Base-by-base conservation (phyloP, 2,888 invertebrate genomes). In the Clusia tigrina region DNA sequence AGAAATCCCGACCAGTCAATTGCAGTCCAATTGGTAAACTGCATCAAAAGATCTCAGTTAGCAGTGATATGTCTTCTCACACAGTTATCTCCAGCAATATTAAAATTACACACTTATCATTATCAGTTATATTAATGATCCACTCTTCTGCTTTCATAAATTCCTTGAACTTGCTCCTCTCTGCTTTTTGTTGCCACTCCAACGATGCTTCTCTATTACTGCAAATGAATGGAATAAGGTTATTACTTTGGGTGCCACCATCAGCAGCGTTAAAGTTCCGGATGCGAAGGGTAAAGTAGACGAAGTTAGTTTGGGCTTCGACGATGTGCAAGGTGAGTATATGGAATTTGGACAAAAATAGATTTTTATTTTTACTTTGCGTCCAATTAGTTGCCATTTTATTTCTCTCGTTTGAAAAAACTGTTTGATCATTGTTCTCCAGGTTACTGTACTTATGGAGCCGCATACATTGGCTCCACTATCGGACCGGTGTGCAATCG, bases 401-500 rank as follows among this genome's bases (percentile, higher is more conserved):
- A 86, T 69, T 78, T 42, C 5, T 9, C 42, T 42, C 1, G 6
- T 17, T 22, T 2, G 5, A 3, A 1, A 38, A 9, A 9, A 2
- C 1, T 17, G 25, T 17, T 2, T 54, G 32, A 9, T 42, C n/a
- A 42, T 42, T 42, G 1, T 42, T 1, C 38, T 73, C 24, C 75
- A 91, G 92, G 89, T 59, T 92, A 92, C 73, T 84, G 87, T 17
- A 85, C 86, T 68, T 74, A 74, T 38, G 78, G 85, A n/a, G 91
- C 91, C 71, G 90, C 90, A 0, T 96, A 95, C 79, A 92, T 96
- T 74, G 96, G 97, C 1, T 90, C 92, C 0, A 90, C 93, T 0
- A 87, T 96, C 62, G 97, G 97, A 0, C 87, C 96, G 56, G 92
- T 93, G 32, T 93, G 93, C 0, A 96, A 96, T 82, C 86, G 91